These are phyloP conservation scores for Arbacia lixula DNA, from an alignment of 53 echinoderm and acorn worm species.

Conservation along the genomic window DNA sequence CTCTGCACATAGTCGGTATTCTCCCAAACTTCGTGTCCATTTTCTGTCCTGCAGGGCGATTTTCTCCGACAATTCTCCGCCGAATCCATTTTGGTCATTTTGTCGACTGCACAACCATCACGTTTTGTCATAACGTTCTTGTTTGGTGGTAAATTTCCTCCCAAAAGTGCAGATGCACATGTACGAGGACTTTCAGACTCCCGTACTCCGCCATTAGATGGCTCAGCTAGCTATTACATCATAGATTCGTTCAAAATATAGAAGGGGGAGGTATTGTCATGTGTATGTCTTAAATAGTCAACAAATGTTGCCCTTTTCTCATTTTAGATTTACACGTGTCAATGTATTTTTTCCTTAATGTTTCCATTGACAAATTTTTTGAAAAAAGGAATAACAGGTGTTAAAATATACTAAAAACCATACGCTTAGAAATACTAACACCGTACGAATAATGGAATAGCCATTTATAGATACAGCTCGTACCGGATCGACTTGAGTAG, in stretches of 20 bases:
- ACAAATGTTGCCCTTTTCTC: not conserved
- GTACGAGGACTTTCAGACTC: not conserved
- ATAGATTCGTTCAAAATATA: not conserved
- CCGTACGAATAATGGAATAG: too few species aligned
- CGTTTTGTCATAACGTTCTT: constrained; percentile 71
- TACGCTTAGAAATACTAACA: too few species aligned
- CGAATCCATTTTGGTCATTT: constrained; percentile 71
- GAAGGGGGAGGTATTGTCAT: not conserved
- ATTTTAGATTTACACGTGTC: not conserved
- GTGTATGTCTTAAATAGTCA: not conserved
- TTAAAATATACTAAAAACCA: too few species aligned
- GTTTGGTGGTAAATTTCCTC: constrained; percentile 12
- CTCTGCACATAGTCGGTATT: constrained; percentile 15
- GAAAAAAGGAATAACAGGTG: not conserved
- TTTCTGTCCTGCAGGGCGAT: constrained; percentile 52
- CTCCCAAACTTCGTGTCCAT: constrained; percentile 3
- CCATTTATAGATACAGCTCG: too few species aligned
- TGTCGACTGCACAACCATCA: constrained; percentile 64
- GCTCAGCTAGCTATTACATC: not conserved
- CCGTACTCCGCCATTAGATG: constrained; percentile 40
- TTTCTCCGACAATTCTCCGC: constrained; percentile 46
- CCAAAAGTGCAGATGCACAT: constrained; percentile 32
- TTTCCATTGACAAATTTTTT: not conserved
- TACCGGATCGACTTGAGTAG: too few species aligned
- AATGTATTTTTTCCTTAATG: not conserved